Conservation (phyloP, 2,888 invertebrate genomes). For the Plutella xylostella region DNA sequence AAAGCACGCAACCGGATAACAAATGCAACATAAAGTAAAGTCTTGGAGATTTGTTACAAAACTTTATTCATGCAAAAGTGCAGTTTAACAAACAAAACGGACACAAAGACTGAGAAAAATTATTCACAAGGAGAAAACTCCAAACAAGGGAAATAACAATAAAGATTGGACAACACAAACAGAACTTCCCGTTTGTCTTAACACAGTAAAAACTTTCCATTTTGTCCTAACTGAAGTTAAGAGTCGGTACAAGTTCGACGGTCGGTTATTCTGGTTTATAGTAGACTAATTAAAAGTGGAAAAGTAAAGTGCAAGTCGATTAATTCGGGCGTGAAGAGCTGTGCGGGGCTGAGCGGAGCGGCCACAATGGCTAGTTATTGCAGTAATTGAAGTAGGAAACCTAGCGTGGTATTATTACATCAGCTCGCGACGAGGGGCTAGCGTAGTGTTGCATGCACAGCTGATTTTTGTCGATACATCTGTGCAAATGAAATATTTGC, state of each 20-base stretch:
- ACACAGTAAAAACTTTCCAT: too few species aligned
- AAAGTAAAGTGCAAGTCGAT: constrained; percentile 20
- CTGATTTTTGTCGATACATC: constrained; percentile 5
- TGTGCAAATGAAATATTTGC: not conserved
- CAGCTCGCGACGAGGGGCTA: not conserved
- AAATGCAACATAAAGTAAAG: too few species aligned
- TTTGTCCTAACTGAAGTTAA: too few species aligned
- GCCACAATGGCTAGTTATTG: constrained; percentile 40
- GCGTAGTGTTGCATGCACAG: constrained; percentile 1
- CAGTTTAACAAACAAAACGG: too few species aligned
- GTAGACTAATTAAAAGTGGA: constrained; percentile 2
- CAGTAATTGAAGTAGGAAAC: constrained; percentile 40
- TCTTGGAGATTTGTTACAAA: too few species aligned
- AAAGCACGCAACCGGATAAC: too few species aligned
- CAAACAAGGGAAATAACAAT: not conserved
- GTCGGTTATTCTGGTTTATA: too few species aligned
- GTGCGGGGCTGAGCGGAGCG: constrained; percentile 10
- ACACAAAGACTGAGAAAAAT: not conserved
- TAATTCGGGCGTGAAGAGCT: constrained; percentile 27
- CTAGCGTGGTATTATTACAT: constrained; percentile 16
- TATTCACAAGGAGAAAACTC: not conserved
- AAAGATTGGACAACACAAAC: not conserved
- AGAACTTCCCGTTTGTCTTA: constrained; percentile 1
- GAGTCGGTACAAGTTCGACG: too few species aligned
- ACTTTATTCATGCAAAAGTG: too few species aligned